These are phyloP conservation scores for Pithys albifrons DNA, from an alignment of 2,113 vertebrate species.

Conservation along the genomic window DNA sequence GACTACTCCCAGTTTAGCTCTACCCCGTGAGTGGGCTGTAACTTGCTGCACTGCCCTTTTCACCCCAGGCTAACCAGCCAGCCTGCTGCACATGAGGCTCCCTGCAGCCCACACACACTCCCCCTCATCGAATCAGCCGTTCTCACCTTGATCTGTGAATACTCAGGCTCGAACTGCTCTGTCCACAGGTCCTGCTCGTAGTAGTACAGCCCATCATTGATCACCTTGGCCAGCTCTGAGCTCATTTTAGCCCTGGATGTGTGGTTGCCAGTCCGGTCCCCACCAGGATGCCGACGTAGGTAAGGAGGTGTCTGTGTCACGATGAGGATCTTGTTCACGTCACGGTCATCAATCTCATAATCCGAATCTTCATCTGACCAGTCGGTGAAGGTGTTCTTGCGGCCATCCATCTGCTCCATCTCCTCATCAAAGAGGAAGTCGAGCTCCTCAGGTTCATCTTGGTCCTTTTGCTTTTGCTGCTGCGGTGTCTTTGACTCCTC, in stretches of 20 bases:
- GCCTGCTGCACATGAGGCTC: neutral
- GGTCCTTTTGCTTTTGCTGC: conserved; percentile 78
- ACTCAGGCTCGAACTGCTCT: conserved; percentile 93
- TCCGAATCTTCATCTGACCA: conserved; percentile 97
- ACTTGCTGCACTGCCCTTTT: neutral
- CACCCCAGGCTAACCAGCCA: neutral
- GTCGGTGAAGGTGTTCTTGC: conserved; percentile 96
- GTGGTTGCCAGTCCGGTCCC: conserved; percentile 95
- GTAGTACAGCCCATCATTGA: conserved; percentile 97
- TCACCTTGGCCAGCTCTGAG: conserved; percentile 91
- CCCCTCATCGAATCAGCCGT: neutral
- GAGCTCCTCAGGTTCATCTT: conserved; percentile 93
- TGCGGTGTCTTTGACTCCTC: conserved; percentile 76
- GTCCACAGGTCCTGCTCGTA: conserved; percentile 98
- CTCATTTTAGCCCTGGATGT: conserved; percentile 93
- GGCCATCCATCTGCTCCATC: conserved; percentile 97
- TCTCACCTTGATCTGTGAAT: conserved; percentile 97
- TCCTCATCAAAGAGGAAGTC: conserved; percentile 99
- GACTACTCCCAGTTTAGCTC: neutral
- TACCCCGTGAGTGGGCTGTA: neutral
- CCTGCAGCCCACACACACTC: rapidly evolving
- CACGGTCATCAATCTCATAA: conserved; percentile 92
- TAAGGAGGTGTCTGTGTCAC: conserved; percentile 97
- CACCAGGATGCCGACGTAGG: conserved; percentile 92
- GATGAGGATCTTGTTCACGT: conserved; percentile 98